Evolutionary conservation across 2,797 vertebrate genomes (phyloP).

Genomic region (Amniataba percoides): DNA sequence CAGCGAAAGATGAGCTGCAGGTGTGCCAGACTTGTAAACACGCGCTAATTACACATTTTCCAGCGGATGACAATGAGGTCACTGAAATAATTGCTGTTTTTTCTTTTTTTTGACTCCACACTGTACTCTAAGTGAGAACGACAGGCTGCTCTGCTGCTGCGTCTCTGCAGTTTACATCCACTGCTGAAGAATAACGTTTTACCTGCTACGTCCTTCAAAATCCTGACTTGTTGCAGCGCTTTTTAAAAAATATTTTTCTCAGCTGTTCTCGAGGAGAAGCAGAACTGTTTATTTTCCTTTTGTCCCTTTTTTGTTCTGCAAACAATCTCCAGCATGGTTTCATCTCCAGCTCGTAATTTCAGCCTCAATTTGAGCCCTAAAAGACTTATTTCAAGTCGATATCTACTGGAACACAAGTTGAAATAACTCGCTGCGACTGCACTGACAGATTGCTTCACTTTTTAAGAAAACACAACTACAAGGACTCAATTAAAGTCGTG

Average conservation of each 20-base stretch:
- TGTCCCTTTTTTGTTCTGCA: background rate
- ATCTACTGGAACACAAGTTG: background rate
- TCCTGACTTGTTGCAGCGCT: background rate
- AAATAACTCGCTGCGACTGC: background rate
- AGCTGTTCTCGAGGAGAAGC: background rate
- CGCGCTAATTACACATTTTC: conserved; percentile 98
- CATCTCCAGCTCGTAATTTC: background rate
- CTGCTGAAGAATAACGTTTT: conserved; percentile 7
- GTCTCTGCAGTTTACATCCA: conserved; percentile 24
- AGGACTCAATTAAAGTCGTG: background rate
- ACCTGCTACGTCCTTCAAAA: conserved; percentile 5
- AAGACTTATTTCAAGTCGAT: background rate
- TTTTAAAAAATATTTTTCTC: background rate
- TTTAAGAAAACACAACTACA: background rate
- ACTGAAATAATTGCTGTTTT: conserved; percentile 96
- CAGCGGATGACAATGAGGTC: conserved; percentile 96
- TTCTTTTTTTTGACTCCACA: conserved; percentile 39
- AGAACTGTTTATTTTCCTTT: background rate
- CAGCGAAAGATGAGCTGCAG: conserved; percentile 95
- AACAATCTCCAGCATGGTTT: background rate
- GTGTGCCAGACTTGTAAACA: conserved; percentile 94
- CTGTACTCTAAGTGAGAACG: conserved; percentile 88
- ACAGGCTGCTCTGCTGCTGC: conserved; percentile 71
- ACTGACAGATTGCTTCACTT: background rate
- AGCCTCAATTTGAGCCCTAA: background rate